Evolutionary conservation across 2,113 vertebrate genomes (phyloP), one percentile per base, ranked within the genome.

Genomic region (Danionella cerebrum): DNA sequence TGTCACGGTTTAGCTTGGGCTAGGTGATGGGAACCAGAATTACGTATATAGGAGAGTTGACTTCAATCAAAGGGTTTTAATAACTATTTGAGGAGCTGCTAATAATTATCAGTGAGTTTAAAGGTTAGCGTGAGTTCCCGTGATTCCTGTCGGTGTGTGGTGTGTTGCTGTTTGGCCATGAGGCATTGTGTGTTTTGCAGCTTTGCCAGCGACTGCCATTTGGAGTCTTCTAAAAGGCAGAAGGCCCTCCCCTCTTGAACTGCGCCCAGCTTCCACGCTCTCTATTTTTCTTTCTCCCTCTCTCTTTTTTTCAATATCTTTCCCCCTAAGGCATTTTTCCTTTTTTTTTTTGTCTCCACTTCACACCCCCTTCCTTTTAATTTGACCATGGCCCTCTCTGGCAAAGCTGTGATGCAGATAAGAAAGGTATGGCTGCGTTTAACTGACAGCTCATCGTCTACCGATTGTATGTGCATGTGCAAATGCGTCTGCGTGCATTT

Each of bases 151-250:
- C 79, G 81, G 77, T 82, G 75, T 78, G 82, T 72, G 21, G 16
- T 22, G 33, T 57, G 36, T 21, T 55, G 52, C 21, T 16, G 80
- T 83, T 87, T 87, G 83, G 84, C 88, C 85, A 86, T 75, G 53
- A 89, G 86, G 85, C 85, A 84, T 88, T 87, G 85, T 88, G 80
- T 87, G 84, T 88, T 88, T 87, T 87, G 83, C 79, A 73, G 79
- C 79, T 73, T 77, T 87, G 85, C 85, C 88, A 88, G 81, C 81
- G 85, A 86, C 86, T 85, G 86, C 85, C 84, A 81, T 83, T 87
- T 83, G 82, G 82, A 83, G 79, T 79, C 79, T 80, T n/a, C n/a
- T 75, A 53, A 70, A 79, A 84, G 82, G 81, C 82, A 82, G 21
- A 47, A 82, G 81, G 84, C 78, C 84, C 84, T 74, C 85, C 88